These are phyloP conservation scores for Trimorus sp. DNA, from an alignment of 2,888 invertebrate genomes.

Conservation along the genomic window DNA sequence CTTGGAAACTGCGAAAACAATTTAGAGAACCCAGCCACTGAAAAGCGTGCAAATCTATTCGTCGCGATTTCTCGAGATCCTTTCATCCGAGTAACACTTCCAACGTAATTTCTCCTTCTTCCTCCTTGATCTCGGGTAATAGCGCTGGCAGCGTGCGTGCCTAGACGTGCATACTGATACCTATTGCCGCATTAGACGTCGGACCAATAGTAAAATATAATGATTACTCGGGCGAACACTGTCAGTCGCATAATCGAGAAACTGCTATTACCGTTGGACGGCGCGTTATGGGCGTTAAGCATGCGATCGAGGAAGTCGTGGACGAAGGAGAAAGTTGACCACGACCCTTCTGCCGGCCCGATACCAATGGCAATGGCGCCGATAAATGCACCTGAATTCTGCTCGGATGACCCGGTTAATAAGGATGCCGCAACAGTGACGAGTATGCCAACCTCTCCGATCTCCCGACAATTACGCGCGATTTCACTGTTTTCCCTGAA, in stretches of 20 bases:
- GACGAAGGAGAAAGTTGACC: slow-evolving; percentile 78
- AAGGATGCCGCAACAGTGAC: slow-evolving; percentile 28
- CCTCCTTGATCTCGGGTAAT: slow-evolving; percentile 41
- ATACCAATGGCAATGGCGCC: slow-evolving; percentile 64
- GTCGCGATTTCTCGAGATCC: slow-evolving; percentile 52
- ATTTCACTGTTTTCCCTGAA: slow-evolving; percentile 38
- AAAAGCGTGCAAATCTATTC: slow-evolving; percentile 36
- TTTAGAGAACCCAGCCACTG: background rate
- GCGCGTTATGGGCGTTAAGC: slow-evolving; percentile 67
- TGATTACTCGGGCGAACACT: slow-evolving; percentile 50
- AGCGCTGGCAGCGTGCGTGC: slow-evolving; percentile 10
- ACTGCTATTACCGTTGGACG: slow-evolving; percentile 51
- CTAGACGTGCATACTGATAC: slow-evolving; percentile 13
- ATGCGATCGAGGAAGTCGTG: slow-evolving; percentile 72
- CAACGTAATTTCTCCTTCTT: slow-evolving; percentile 58
- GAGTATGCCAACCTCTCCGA: slow-evolving; percentile 6
- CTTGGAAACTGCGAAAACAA: slow-evolving; percentile 13
- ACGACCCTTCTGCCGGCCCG: slow-evolving; percentile 71
- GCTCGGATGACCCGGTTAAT: slow-evolving; percentile 52
- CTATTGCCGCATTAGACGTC: slow-evolving; percentile 45
- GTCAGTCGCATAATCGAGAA: slow-evolving; percentile 60
- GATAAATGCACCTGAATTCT: slow-evolving; percentile 42
- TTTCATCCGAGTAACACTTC: slow-evolving; percentile 62
- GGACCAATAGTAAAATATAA: slow-evolving; percentile 52
- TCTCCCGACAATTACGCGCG: slow-evolving; percentile 19